Percentiles rank a stretch among this genome's conserved stretches.
phyloP scores from a whole-genome alignment of 2,113 vertebrate genomes.

The Phrynosoma platyrhinos region DNA sequence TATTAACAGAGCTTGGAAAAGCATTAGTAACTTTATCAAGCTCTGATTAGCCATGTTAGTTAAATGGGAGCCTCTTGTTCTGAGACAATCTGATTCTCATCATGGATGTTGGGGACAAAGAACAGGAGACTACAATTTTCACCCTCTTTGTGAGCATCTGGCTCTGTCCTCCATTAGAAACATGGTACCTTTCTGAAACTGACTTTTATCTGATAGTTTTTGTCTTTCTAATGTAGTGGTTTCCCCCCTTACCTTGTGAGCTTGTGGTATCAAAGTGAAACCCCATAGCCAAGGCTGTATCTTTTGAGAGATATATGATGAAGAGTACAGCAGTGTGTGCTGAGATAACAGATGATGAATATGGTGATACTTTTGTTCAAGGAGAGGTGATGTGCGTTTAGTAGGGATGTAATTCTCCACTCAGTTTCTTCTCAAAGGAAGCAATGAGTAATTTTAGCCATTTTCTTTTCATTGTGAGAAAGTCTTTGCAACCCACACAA shows the following conservation, averaged over 20 bases:
- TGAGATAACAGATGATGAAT: not conserved
- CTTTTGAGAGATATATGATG: not conserved
- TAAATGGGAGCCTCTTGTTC: not conserved
- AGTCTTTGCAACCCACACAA: no score
- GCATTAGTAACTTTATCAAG: no score
- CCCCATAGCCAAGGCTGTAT: not conserved
- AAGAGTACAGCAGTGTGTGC: not conserved
- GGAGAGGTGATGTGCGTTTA: not conserved
- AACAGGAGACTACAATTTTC: no score
- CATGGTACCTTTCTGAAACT: not conserved
- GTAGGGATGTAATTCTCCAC: no score
- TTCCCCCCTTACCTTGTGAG: not conserved
- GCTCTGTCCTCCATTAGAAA: no score
- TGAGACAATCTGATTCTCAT: no score
- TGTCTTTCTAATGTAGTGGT: not conserved
- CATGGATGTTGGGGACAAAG: not conserved
- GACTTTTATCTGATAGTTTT: not conserved
- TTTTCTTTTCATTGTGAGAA: no score
- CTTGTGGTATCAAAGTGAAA: not conserved
- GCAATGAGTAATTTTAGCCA: no score
- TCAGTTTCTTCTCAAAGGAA: no score
- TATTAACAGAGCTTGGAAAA: not conserved
- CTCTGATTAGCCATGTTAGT: not conserved
- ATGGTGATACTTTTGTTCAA: no score
- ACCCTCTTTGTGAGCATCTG: not conserved